Evolutionary conservation across 2,113 vertebrate genomes (phyloP), one percentile per base, ranked within the genome.

Genomic region (Microtus richardsoni): DNA sequence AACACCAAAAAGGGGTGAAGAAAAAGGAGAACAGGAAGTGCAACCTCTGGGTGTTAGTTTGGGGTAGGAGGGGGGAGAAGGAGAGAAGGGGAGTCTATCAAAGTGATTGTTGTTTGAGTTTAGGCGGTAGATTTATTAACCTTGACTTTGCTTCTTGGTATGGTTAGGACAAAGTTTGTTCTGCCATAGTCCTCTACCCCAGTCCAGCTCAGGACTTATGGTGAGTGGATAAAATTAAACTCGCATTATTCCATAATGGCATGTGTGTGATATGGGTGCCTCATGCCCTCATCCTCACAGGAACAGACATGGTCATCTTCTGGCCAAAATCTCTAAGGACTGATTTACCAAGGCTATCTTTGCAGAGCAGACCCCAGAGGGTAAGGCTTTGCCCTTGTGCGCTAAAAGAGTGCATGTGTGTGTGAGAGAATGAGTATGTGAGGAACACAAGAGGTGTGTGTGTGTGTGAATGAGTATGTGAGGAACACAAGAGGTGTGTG

Each of bases 101-200:
- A 36, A 91, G 54, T 86, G 89, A 89, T 82, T 82, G 24, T 88
- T 93, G 58, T 70, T 75, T 44, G 78, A 89, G 77, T 97, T 73
- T 96, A 94, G 92, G 41, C 17, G 74, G 78, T 82, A 24, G 94
- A 97, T 97, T 98, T 97, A 93, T 96, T 98, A 98, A 98, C 98
- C 98, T 98, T 98, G 98, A 99, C 98, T 98, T 98, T 98, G 98
- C 87, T 79, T 95, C n/a, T 92, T 93, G 92, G 78, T 88, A 70
- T 28, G 71, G 91, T 88, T 84, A 82, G 13, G 33, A 91, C 1
- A 8, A 68, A 77, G 19, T 54, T 91, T 92, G 89, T 85, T 85
- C 41, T 41, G 26, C 3, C 80, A 24, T 64, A 58, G 24, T 66
- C 24, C n/a, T 74, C 54, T 14, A 58, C 73, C 49, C 39, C 77